phyloP scores from a whole-genome alignment of 2,797 vertebrate genomes.

The Coreius guichenoti region DNA sequence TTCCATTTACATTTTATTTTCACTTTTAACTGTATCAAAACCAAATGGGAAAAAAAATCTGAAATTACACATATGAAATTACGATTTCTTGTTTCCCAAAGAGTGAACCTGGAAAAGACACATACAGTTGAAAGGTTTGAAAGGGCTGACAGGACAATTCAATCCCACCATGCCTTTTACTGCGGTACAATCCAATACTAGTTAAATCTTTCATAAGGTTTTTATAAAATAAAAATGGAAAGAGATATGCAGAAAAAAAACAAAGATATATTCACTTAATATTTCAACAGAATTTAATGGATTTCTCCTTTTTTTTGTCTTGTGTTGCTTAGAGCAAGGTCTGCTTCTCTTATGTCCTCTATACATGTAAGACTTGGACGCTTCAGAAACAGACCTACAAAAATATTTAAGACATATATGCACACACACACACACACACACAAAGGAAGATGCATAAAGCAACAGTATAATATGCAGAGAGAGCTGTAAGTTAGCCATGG shows the following conservation, averaged over 20 bases:
- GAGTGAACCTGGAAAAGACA: not conserved
- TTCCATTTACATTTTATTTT: not conserved
- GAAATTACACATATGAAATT: not conserved
- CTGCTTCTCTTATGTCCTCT: slow-evolving; percentile 28
- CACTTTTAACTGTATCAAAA: not conserved
- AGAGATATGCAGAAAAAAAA: slow-evolving; percentile 62
- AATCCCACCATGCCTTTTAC: slow-evolving; percentile 54
- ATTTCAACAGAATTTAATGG: slow-evolving; percentile 79
- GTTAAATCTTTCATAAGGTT: slow-evolving; percentile 70
- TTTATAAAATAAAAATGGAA: slow-evolving; percentile 55
- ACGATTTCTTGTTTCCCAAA: not conserved
- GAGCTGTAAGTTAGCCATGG: no score
- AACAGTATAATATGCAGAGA: not conserved
- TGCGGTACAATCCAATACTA: slow-evolving; percentile 57
- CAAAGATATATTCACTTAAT: slow-evolving; percentile 73
- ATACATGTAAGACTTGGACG: not conserved
- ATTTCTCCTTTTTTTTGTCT: slow-evolving; percentile 58
- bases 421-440: not conserved
- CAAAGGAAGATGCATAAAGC: not conserved
- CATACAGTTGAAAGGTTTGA: not conserved
- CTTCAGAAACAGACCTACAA: not conserved
- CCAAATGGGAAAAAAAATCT: not conserved
- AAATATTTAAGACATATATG: slow-evolving; percentile 2
- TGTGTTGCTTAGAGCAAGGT: not conserved
- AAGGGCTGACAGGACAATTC: slow-evolving; percentile 12